Evolutionary conservation across 1,140 invertebrate genomes (phyloP).

Genomic region (Microplitis demolitor): DNA sequence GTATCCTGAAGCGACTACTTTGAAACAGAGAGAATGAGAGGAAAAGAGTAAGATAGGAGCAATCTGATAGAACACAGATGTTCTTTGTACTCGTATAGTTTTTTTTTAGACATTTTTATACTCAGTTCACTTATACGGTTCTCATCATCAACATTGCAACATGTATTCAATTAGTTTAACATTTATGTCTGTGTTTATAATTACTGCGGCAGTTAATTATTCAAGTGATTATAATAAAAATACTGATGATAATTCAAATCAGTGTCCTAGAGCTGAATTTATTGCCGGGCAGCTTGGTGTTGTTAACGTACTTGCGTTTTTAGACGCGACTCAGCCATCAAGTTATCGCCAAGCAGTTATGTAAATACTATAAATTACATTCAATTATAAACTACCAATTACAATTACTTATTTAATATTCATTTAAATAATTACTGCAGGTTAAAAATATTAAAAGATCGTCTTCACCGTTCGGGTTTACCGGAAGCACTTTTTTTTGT

Average conservation of each 20-base stretch:
- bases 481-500: slow-evolving; percentile 43
- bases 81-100: slow-evolving; percentile 10
- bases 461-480: slow-evolving; percentile 43
- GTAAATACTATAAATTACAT: slow-evolving; percentile 32
- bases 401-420: neutral
- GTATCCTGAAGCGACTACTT: neutral
- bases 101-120: neutral
- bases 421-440: slow-evolving; percentile 31
- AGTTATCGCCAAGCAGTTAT: slow-evolving; percentile 46
- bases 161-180: slow-evolving; percentile 1
- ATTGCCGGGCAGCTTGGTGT: slow-evolving; percentile 36
- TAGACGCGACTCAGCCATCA: slow-evolving; percentile 45
- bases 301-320: slow-evolving; percentile 48
- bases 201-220: neutral
- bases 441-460: slow-evolving; percentile 42
- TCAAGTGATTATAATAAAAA: neutral
- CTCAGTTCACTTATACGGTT: neutral
- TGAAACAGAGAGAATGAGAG: neutral
- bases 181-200: neutral
- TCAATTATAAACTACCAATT: no score
- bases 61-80: slow-evolving; percentile 12
- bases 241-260: slow-evolving; percentile 32
- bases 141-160: neutral
- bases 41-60: neutral
- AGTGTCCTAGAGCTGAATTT: slow-evolving; percentile 38